A percentile compares a stretch with the other conserved stretches of the same genome.
Evolutionary conservation across 92 coral and sea anemone genomes (phyloP).

Genomic region (Chrysogorgia sp.): DNA sequence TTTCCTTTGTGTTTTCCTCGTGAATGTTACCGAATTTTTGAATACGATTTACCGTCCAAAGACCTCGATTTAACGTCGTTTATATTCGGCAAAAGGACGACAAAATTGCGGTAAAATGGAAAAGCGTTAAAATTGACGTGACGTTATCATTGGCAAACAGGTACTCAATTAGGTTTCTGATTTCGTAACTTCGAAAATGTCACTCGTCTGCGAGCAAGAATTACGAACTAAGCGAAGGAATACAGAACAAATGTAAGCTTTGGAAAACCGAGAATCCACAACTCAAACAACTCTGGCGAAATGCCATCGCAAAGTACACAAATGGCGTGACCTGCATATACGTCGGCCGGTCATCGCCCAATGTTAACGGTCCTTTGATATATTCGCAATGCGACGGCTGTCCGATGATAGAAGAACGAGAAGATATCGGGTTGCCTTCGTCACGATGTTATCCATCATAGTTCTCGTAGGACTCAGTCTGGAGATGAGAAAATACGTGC

Average conservation of each 20-base stretch:
- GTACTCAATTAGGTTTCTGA: not conserved
- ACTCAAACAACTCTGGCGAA: too few relatives aligned
- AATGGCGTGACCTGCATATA: not conserved
- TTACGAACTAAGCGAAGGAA: not conserved
- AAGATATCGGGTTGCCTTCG: constrained; percentile 34
- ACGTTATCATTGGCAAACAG: constrained; percentile 1
- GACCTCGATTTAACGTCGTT: too few relatives aligned
- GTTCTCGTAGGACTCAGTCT: constrained; percentile 63
- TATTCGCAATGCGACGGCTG: constrained; percentile 8
- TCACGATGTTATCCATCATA: constrained; percentile 58
- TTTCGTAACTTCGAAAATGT: not conserved
- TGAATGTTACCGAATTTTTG: too few relatives aligned
- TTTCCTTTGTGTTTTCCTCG: too few relatives aligned
- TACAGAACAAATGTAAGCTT: not conserved
- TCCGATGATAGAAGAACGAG: not conserved
- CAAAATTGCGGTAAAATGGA: too few relatives aligned
- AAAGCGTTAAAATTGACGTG: not conserved
- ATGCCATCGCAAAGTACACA: not conserved
- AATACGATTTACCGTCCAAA: too few relatives aligned
- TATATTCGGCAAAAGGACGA: too few relatives aligned
- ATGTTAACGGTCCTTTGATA: not conserved
- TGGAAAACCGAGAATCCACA: too few relatives aligned
- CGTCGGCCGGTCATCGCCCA: not conserved
- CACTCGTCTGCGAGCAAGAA: not conserved
- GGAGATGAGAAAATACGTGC: constrained; percentile 57